phyloP scores from a whole-genome alignment of 2,888 invertebrate species.

The Brachyptera putata region DNA sequence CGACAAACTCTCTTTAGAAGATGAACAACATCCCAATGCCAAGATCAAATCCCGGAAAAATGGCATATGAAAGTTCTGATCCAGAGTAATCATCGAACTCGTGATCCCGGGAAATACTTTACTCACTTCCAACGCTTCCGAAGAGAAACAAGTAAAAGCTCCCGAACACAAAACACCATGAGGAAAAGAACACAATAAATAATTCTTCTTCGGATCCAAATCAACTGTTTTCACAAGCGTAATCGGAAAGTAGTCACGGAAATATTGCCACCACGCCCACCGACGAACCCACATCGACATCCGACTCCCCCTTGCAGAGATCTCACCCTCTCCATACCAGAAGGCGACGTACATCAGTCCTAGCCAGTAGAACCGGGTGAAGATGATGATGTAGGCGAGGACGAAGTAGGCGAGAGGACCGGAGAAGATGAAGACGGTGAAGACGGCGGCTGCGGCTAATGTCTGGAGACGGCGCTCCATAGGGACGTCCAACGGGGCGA shows the following conservation, averaged over 20 bases:
- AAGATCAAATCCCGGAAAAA: slow-evolving; percentile 64
- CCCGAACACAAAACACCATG: slow-evolving; percentile 86
- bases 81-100: slow-evolving; percentile 60
- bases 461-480: slow-evolving; percentile 77
- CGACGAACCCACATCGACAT: slow-evolving; percentile 58
- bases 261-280: slow-evolving; percentile 60
- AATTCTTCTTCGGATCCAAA: slow-evolving; percentile 73
- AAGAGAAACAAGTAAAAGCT: slow-evolving; percentile 71
- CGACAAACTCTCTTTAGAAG: slow-evolving; percentile 62
- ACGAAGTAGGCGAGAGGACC: slow-evolving; percentile 50
- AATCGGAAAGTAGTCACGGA: slow-evolving; percentile 70
- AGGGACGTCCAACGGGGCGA: slow-evolving; percentile 79
- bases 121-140: slow-evolving; percentile 52
- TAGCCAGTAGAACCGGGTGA: slow-evolving; percentile 39
- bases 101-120: slow-evolving; percentile 60
- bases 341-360: slow-evolving; percentile 59
- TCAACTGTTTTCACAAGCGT: slow-evolving; percentile 77
- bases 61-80: slow-evolving; percentile 68
- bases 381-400: slow-evolving; percentile 52
- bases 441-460: slow-evolving; percentile 76
- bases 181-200: slow-evolving; percentile 83
- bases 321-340: slow-evolving; percentile 62
- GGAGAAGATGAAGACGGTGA: slow-evolving; percentile 53
- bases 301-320: slow-evolving; percentile 53
- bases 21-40: slow-evolving; percentile 50